These are phyloP conservation scores for Clangula hyemalis DNA, from an alignment of 2,797 vertebrate species.

Conservation along the genomic window DNA sequence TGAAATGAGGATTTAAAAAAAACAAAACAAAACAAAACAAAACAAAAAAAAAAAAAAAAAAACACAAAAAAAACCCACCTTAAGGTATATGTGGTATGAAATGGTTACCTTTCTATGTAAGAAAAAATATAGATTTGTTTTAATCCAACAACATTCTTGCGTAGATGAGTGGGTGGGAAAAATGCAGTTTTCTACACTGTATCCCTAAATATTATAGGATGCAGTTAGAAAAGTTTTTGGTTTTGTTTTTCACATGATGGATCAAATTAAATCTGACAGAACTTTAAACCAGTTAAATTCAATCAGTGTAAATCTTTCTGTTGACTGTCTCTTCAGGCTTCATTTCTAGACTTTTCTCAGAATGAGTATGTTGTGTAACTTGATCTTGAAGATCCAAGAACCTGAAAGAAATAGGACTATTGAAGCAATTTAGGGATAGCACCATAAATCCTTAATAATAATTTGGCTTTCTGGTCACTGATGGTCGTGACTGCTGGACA, in stretches of 20 bases:
- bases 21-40: no score
- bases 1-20: neutral
- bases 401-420: neutral
- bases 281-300: neutral
- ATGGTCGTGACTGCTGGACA: accelerated
- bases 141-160: neutral
- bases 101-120: neutral
- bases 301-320: neutral
- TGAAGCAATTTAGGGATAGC: neutral
- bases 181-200: neutral
- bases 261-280: neutral
- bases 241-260: neutral
- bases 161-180: neutral
- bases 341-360: neutral
- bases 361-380: neutral
- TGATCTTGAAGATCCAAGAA: neutral
- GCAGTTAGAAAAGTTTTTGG: neutral
- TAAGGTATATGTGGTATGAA: neutral
- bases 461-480: neutral
- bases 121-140: neutral
- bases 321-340: neutral
- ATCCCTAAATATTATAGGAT: neutral
- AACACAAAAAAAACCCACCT: no score
- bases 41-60: no score
- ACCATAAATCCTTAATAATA: neutral